A percentile compares a stretch with the other conserved stretches of the same genome.
Conservation (phyloP, 2,797 vertebrate species). For the Triplophysa yarkandensis region DNA sequence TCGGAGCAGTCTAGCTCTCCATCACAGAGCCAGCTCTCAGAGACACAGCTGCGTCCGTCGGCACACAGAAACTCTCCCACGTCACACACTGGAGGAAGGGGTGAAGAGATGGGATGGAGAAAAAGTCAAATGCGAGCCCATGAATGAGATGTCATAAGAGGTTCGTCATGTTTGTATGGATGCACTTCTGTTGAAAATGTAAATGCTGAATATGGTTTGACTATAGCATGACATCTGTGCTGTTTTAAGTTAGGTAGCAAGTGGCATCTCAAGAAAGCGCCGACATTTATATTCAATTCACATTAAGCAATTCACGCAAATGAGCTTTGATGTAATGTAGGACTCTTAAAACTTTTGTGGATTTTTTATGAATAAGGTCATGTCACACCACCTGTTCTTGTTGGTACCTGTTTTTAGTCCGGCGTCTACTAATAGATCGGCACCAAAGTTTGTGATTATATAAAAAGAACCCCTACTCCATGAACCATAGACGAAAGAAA, state of each 20-base stretch:
- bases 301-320: not conserved
- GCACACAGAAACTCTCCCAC: constrained; percentile 81
- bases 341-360: not conserved
- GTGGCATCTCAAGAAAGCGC: not conserved
- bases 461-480: not conserved
- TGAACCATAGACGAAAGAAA: not conserved
- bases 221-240: not conserved
- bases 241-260: not conserved
- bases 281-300: not conserved
- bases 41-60: constrained; percentile 75
- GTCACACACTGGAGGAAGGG: constrained; percentile 67
- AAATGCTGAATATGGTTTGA: not conserved
- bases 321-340: not conserved
- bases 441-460: not conserved
- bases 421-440: not conserved
- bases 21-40: constrained; percentile 82
- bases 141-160: constrained; percentile 1
- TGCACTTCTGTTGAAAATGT: not conserved
- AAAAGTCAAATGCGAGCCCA: constrained; percentile 8
- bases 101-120: not conserved
- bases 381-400: not conserved
- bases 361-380: not conserved
- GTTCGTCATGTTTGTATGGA: not conserved
- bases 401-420: not conserved
- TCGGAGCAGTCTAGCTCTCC: constrained; percentile 84